These are phyloP conservation scores for Trididemnum nubilum DNA, from an alignment of 23 tunicate genomes.

Conservation along the genomic window DNA sequence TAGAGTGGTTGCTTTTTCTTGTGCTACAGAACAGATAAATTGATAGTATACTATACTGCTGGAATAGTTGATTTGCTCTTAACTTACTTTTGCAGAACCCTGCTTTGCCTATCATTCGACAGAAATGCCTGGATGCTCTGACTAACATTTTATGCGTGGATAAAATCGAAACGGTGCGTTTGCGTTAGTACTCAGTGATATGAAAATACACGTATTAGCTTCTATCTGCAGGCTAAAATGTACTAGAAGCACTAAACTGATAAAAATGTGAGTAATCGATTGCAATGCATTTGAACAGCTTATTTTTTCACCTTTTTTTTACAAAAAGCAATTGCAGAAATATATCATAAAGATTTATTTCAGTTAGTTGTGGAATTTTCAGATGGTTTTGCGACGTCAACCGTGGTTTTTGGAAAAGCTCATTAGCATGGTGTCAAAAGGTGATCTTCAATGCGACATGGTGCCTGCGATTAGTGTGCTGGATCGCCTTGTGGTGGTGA, in stretches of 20 bases:
- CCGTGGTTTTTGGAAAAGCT: constrained; percentile 87
- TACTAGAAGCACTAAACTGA: too few relatives aligned
- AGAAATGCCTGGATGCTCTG: constrained; percentile 94
- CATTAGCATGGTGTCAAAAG: constrained; percentile 70
- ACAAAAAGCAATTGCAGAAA: too few relatives aligned
- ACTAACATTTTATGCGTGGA: constrained; percentile 95
- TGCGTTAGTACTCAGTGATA: too few relatives aligned
- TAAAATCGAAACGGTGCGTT: constrained; percentile 75
- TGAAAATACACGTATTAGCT: too few relatives aligned
- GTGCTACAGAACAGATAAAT: too few relatives aligned
- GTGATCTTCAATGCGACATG: constrained; percentile 96
- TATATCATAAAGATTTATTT: neutral
- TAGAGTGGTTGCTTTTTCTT: too few relatives aligned
- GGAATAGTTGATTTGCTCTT: too few relatives aligned
- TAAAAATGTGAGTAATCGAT: neutral
- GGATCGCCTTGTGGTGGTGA: constrained; percentile 96
- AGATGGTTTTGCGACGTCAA: constrained; percentile 77
- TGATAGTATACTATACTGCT: too few relatives aligned
- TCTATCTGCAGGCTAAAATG: too few relatives aligned
- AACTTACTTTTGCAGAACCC: constrained; percentile 67
- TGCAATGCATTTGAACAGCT: too few relatives aligned
- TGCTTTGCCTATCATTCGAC: constrained; percentile 81
- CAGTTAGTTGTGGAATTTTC: too few relatives aligned
- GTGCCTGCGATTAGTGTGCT: constrained; percentile 98
- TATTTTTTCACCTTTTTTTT: too few relatives aligned